A percentile compares a stretch with the other conserved stretches of the same genome.
Conservation (phyloP, 2,113 vertebrate genomes). For the Cynopterus brachyotis region DNA sequence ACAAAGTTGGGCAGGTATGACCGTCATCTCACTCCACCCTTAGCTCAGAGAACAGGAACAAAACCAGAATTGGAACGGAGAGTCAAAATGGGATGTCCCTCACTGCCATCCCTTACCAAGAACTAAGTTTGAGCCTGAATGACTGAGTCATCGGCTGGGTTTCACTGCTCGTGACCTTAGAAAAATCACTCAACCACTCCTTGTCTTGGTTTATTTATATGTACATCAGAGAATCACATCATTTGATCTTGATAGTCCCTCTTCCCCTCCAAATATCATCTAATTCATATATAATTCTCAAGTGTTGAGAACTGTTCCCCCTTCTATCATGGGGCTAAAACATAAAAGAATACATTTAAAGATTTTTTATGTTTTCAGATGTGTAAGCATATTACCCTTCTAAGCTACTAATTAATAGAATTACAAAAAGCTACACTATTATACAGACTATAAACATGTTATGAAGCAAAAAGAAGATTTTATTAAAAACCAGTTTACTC, state of each 20-base stretch:
- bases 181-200: background rate
- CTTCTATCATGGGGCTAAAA: background rate
- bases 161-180: background rate
- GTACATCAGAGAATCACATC: background rate
- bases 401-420: background rate
- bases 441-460: background rate
- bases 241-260: background rate
- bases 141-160: background rate
- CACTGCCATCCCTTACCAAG: background rate
- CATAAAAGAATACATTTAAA: background rate
- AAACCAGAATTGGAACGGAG: background rate
- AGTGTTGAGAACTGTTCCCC: background rate
- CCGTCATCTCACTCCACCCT: slow-evolving; percentile 27
- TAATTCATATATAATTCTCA: background rate
- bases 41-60: background rate
- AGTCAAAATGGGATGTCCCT: background rate
- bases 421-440: background rate
- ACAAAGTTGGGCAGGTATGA: slow-evolving; percentile 22
- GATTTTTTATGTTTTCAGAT: background rate
- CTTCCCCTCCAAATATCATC: background rate
- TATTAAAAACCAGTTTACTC: too few species aligned
- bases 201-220: background rate
- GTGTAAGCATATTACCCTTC: background rate
- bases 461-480: too few species aligned
- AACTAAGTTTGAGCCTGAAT: background rate